phyloP scores from a whole-genome alignment of 2,113 vertebrate genomes.

The Scalopus aquaticus region DNA sequence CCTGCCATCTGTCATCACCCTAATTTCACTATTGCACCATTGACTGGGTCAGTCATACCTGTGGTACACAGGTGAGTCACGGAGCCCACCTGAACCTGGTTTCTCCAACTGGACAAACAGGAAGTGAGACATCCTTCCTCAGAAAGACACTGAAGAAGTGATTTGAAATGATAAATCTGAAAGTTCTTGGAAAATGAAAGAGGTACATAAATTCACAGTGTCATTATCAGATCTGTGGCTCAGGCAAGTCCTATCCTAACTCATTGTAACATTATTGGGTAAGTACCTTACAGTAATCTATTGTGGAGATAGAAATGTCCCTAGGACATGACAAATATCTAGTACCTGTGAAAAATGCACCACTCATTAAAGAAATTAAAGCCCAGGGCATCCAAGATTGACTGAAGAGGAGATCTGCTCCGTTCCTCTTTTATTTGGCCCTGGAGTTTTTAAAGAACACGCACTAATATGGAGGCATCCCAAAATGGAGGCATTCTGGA shows the following conservation, averaged over 20 bases:
- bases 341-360: background rate
- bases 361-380: conserved; percentile 5
- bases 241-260: background rate
- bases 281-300: background rate
- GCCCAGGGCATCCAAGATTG: background rate
- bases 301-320: background rate
- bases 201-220: background rate
- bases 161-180: conserved; percentile 30
- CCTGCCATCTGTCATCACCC: background rate
- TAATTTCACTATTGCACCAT: background rate
- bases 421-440: background rate
- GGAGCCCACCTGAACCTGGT: background rate
- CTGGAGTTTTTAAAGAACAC: background rate
- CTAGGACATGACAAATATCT: background rate
- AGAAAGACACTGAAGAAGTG: background rate
- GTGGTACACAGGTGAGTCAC: no score
- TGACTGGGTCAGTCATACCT: background rate
- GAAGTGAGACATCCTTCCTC: background rate
- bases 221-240: background rate
- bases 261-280: background rate
- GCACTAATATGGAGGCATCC: background rate
- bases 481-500: background rate
- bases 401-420: background rate
- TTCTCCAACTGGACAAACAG: background rate
- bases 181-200: conserved; percentile 48